Evolutionary conservation across 2,888 invertebrate genomes (phyloP).

Genomic region (Iselma pallidipennis): DNA sequence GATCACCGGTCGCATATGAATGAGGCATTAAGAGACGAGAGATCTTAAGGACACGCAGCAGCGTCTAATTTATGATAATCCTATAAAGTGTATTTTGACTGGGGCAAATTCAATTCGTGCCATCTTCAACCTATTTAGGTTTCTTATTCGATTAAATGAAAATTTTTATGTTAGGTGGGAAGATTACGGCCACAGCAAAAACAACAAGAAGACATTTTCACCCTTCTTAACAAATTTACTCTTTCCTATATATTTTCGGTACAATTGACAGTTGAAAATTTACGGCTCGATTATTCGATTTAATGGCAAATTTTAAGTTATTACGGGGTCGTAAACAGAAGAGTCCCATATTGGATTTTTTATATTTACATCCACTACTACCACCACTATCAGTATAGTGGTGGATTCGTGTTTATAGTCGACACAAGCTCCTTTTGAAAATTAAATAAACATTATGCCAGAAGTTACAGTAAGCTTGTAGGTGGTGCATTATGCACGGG

Average conservation of each 20-base stretch:
- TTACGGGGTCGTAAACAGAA: background rate
- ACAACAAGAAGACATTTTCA: background rate
- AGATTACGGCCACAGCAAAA: background rate
- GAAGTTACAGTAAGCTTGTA: background rate
- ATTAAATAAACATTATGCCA: background rate
- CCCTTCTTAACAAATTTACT: too few relatives aligned
- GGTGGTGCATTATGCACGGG: background rate
- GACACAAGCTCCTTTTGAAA: background rate
- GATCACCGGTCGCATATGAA: constrained; percentile 50
- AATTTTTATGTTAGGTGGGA: constrained; percentile 10
- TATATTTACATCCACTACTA: background rate
- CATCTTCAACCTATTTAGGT: constrained; percentile 29
- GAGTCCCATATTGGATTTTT: background rate
- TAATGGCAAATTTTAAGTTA: background rate
- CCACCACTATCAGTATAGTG: too few relatives aligned
- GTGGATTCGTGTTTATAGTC: background rate
- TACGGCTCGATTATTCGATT: too few relatives aligned
- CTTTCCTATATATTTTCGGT: too few relatives aligned
- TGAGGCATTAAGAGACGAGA: constrained; percentile 45
- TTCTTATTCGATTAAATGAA: constrained; percentile 26
- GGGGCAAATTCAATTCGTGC: constrained; percentile 41
- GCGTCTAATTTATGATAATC: constrained; percentile 51
- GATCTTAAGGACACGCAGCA: constrained; percentile 37
- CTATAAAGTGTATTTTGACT: constrained; percentile 48
- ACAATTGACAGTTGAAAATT: too few relatives aligned